phyloP scores from a whole-genome alignment of 2,888 invertebrate genomes.

The Pristionchus fissidentatus region DNA sequence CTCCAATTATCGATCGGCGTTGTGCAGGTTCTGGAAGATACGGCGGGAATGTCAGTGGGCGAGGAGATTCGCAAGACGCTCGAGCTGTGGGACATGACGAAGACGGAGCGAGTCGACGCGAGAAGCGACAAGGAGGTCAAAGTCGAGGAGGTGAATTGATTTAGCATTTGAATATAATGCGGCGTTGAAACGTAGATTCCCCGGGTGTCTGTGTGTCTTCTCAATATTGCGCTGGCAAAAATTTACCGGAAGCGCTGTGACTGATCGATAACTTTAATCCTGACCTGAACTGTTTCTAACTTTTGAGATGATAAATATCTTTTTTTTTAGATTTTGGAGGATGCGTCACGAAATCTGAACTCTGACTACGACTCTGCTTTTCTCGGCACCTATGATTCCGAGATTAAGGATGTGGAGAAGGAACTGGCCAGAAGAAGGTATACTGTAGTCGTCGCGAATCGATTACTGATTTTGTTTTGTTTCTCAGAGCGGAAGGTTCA shows the following conservation, averaged over 20 bases:
- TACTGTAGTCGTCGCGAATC: neutral
- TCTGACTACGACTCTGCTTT: conserved; percentile 13
- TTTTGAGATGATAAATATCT: neutral
- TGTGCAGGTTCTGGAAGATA: conserved; percentile 2
- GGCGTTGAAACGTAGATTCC: too few species aligned
- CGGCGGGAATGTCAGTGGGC: neutral
- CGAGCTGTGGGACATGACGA: conserved; percentile 26
- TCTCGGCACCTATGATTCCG: neutral
- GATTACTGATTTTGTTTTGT: neutral
- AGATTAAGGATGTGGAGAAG: neutral
- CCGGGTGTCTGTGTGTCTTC: too few species aligned
- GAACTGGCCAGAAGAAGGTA: neutral
- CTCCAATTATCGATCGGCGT: too few species aligned
- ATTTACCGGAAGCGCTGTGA: neutral
- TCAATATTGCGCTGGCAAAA: too few species aligned
- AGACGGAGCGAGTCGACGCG: neutral
- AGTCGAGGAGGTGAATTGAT: conserved; percentile 5
- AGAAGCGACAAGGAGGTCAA: neutral
- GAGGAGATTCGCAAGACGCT: conserved; percentile 25
- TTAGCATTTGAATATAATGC: neutral
- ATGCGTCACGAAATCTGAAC: neutral
- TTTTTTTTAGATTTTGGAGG: neutral
- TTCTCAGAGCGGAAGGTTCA: neutral
- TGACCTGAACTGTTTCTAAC: too few species aligned
- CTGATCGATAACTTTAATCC: too few species aligned